Base-by-base conservation (phyloP, 2,113 vertebrate species). In the Rhipidura dahli region DNA sequence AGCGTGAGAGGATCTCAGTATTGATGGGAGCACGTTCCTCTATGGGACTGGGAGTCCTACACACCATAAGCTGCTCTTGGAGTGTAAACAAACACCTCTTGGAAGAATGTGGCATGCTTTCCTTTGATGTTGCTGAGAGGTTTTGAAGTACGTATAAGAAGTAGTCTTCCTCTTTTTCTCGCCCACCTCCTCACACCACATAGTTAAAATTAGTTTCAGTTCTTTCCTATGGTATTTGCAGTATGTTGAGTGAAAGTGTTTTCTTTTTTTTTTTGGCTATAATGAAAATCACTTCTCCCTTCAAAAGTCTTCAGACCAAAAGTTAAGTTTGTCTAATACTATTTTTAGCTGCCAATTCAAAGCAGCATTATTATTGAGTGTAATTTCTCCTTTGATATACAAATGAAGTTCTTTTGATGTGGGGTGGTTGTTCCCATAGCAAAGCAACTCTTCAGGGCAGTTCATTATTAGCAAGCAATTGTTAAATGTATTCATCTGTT, bases 351-450 rank as follows among this genome's bases (percentile, higher is more conserved):
- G 76, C 35, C 53, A 59, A 88, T 93, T 92, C 68, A 90, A 89
- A 96, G 80, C 71, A 93, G 80, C 64, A 14, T 83, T 80, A 81
- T 75, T 89, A 50, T 10, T 68, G 86, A 88, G 47, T 13, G 8
- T 88, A 95, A 83, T 94, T 95, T 93, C 53, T 92, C 37, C 88
- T 95, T 96, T 96, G 94, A 95, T 93, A 81, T 90, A 83, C 94
- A 96, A 90, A 97, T 92, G n/a, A 95, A 65, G 27, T 68, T 92
- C 95, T 89, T 95, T 88, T 97, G 90, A 94, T 96, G 93, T 95
- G 85, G 75, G 35, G 33, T 21, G 1, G 87, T 80, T 94, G 88
- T 90, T 96, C 85, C 68, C 76, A 49, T 90, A 83, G 76, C 72
- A 87, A 90, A 94, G 86, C 85, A 73, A 8, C 77, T 86, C 70